Percentiles rank a stretch among this genome's conserved stretches.
Evolutionary conservation across 2,797 vertebrate species (phyloP).

Genomic region (Neosilurus hyrtlii): DNA sequence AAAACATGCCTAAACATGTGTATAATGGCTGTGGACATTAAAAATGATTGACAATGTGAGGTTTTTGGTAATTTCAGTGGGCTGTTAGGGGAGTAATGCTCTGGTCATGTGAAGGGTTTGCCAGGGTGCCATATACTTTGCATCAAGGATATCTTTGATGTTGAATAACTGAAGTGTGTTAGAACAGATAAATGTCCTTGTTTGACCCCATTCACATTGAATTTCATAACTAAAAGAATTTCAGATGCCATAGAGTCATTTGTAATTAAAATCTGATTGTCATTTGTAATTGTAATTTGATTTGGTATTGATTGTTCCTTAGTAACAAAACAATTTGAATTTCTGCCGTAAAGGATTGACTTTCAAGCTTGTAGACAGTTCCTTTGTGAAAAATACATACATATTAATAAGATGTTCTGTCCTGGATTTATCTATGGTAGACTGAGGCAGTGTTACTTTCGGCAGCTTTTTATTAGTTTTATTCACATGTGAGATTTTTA

Average conservation of each 20-base stretch:
- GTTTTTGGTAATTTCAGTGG: no score
- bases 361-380: slow-evolving; percentile 9
- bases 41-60: no score
- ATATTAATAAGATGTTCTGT: neutral
- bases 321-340: slow-evolving; percentile 4
- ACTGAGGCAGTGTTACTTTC: no score
- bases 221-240: neutral
- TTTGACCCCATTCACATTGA: neutral
- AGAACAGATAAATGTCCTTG: neutral
- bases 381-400: neutral
- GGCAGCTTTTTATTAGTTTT: no score
- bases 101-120: neutral
- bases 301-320: neutral
- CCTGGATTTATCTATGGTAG: neutral
- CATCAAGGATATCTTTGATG: neutral
- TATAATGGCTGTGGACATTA: no score
- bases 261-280: slow-evolving; percentile 24
- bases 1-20: no score
- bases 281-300: slow-evolving; percentile 30
- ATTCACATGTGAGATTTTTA: no score
- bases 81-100: no score
- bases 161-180: neutral
- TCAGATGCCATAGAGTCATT: neutral
- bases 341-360: slow-evolving; percentile 7
- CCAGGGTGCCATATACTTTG: neutral